Percentiles rank a stretch among this genome's conserved stretches.
Conservation (phyloP, 2,797 vertebrate species). For the Semotilus atromaculatus region DNA sequence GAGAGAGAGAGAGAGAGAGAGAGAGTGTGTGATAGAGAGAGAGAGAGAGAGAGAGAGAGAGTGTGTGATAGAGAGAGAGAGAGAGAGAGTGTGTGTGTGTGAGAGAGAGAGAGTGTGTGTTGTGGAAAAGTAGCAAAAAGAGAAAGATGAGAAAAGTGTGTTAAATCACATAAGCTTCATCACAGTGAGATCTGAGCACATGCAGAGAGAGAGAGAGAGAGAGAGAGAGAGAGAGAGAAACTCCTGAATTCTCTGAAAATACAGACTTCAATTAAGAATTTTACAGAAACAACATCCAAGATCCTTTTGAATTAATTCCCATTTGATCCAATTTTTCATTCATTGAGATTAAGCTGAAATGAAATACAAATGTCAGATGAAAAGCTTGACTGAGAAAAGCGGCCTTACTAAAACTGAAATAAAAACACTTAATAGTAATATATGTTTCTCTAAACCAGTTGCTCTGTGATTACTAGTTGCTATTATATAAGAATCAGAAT, state of each 20-base stretch:
- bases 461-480: too few species aligned
- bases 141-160: conserved; percentile 46
- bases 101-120: background rate
- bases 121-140: conserved; percentile 30
- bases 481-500: background rate
- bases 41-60: background rate
- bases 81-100: background rate
- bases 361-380: background rate
- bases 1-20: too few species aligned
- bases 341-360: background rate
- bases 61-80: background rate
- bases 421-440: background rate
- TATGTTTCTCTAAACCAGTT: too few species aligned
- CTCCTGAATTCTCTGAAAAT: background rate
- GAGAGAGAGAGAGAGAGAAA: background rate
- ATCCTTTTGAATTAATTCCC: background rate
- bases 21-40: too few species aligned
- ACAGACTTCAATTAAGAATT: background rate
- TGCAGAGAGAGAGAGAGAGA: conserved; percentile 63
- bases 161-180: conserved; percentile 60
- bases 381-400: background rate
- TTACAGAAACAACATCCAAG: background rate
- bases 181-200: conserved; percentile 64
- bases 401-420: too few species aligned
- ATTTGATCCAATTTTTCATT: too few species aligned